These are phyloP conservation scores for Drepana falcataria DNA, from an alignment of 2,888 invertebrate genomes.

Conservation along the genomic window DNA sequence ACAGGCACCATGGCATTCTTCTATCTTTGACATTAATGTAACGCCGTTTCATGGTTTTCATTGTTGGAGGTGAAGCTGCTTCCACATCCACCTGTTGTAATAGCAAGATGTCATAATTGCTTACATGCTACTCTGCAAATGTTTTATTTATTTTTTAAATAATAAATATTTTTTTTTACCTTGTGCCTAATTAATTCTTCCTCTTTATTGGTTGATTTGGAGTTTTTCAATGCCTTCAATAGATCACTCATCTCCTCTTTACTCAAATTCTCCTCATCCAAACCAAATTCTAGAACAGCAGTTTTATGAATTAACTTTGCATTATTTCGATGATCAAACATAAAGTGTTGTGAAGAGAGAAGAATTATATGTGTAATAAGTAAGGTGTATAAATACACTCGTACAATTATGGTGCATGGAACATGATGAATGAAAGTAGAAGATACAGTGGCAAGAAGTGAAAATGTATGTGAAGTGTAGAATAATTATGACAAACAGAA, in stretches of 20 bases:
- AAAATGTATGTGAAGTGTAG: too few species aligned
- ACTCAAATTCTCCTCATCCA: slow-evolving; percentile 65
- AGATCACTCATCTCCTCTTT: slow-evolving; percentile 72
- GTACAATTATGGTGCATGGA: too few species aligned
- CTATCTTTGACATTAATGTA: slow-evolving; percentile 63
- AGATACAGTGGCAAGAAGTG: too few species aligned
- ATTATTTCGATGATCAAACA: too few species aligned
- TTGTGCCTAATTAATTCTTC: slow-evolving; percentile 46
- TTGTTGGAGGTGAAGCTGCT: slow-evolving; percentile 23
- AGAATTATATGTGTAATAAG: too few species aligned
- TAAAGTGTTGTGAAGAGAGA: too few species aligned
- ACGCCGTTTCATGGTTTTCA: slow-evolving; percentile 51
- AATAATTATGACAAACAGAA: too few species aligned
- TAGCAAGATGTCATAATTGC: neutral
- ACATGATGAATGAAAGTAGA: too few species aligned
- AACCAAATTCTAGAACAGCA: slow-evolving; percentile 55
- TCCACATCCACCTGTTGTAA: slow-evolving; percentile 33
- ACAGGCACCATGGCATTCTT: slow-evolving; percentile 68
- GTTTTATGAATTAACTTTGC: neutral
- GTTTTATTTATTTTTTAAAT: neutral
- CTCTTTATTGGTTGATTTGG: slow-evolving; percentile 55
- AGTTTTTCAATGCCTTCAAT: slow-evolving; percentile 62
- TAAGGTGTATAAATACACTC: too few species aligned
- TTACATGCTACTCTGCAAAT: too few species aligned
- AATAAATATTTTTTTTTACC: slow-evolving; percentile 17